Evolutionary conservation across 1,140 invertebrate species (phyloP), one percentile per base, ranked within the genome.

Genomic region (Macrotrachela quadricornifera): DNA sequence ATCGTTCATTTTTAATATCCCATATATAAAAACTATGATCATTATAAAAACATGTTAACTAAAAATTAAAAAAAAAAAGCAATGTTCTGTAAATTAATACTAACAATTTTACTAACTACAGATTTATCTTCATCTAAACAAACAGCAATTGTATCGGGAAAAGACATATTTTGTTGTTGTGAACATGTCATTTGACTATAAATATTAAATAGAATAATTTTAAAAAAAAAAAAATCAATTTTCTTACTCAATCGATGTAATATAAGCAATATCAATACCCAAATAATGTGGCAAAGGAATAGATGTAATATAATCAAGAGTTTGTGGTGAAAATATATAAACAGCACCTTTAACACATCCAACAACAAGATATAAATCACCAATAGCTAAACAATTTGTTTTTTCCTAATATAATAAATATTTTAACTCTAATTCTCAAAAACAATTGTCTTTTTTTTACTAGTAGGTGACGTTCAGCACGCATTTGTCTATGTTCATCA

Each of bases 311-410:
- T 71, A 92, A 60, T 83, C 78, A 17, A 94, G 75, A 39, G 81
- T 81, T 54, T 74, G 69, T 9, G 86, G 80, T 68, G 80, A 81
- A 66, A 95, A 95, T 63, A 85, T 85, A 37, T 85, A 72, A 40
- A 94, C 81, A 39, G 92, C 85, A 55, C 87, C 85, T 63, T 91
- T 85, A 37, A 86, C 82, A 74, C 88, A 94, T 14, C 88, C 90
- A 57, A 94, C 81, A 67, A 90, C 88, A 59, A 95, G 85, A 64
- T 80, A 80, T 57, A 82, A 77, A 51, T 81, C 77, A 48, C 85
- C 85, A 39, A 86, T 79, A 44, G 80, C 76, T 72, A 95, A 79
- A 68, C 85, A 91, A 72, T 87, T 90, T 52, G 88, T 87, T 64
- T 80, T 81, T 30, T 53, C 51, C 70, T 86, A 30, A 30, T 30